Evolutionary conservation across 2,888 invertebrate genomes (phyloP).

Genomic region (Apamea anceps): DNA sequence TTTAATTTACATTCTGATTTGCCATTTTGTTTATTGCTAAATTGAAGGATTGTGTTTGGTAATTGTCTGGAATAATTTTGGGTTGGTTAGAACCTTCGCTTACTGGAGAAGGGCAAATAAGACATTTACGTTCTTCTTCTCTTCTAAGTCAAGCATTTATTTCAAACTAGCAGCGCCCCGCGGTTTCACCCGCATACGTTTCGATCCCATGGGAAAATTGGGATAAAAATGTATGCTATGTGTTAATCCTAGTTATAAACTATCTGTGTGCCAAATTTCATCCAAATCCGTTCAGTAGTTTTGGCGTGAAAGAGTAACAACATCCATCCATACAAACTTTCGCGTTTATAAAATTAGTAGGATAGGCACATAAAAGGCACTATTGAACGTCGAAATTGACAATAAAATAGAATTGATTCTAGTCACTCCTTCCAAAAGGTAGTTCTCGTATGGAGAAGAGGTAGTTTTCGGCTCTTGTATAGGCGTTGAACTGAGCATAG

Average conservation of each 20-base stretch:
- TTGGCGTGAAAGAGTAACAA: too few relatives aligned
- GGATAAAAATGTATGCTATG: too few relatives aligned
- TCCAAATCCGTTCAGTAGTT: too few relatives aligned
- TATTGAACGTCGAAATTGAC: background rate
- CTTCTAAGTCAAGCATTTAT: background rate
- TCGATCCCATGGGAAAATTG: too few relatives aligned
- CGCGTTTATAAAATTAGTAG: too few relatives aligned
- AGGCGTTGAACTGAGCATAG: background rate
- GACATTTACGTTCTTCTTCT: background rate
- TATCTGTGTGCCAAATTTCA: too few relatives aligned
- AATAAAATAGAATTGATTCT: background rate
- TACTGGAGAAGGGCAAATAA: background rate
- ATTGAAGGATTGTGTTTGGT: slow-evolving; percentile 30
- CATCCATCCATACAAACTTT: too few relatives aligned
- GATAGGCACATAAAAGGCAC: background rate
- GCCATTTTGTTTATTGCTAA: slow-evolving; percentile 45
- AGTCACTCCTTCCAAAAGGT: background rate
- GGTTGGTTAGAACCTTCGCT: background rate
- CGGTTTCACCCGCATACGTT: too few relatives aligned
- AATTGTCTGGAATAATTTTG: background rate
- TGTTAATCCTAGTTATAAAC: too few relatives aligned
- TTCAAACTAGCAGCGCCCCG: background rate
- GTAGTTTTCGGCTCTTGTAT: background rate
- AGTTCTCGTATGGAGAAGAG: background rate
- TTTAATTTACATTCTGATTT: slow-evolving; percentile 58